These are phyloP conservation scores for Oncorhynchus mykiss DNA, from an alignment of 2,113 vertebrate species.

Conservation along the genomic window DNA sequence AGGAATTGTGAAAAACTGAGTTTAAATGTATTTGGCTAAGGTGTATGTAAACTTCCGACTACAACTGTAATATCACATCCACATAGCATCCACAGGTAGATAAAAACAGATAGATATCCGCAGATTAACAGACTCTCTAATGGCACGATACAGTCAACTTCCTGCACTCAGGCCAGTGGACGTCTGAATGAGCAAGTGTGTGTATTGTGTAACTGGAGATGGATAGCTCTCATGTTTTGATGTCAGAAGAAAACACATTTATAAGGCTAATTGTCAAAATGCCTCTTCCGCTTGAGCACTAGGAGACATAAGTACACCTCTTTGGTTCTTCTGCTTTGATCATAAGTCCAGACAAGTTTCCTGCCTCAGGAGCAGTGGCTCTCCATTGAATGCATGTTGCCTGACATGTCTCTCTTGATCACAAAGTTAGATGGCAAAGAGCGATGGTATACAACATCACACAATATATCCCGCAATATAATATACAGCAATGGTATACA, in stretches of 20 bases:
- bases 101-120: slow-evolving; percentile 35
- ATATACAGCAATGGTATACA: too few relatives aligned
- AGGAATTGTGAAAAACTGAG: too few relatives aligned
- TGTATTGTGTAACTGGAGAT: slow-evolving; percentile 55
- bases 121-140: slow-evolving; percentile 6
- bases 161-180: slow-evolving; percentile 1
- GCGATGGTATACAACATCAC: not conserved
- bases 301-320: slow-evolving; percentile 71
- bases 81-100: too few relatives aligned
- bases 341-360: slow-evolving; percentile 67
- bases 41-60: too few relatives aligned
- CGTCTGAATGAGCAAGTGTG: not conserved
- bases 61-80: too few relatives aligned
- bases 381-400: slow-evolving; percentile 76
- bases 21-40: too few relatives aligned
- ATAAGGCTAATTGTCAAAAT: slow-evolving; percentile 71
- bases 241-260: slow-evolving; percentile 60
- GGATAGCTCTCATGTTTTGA: slow-evolving; percentile 61
- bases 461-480: too few relatives aligned
- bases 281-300: slow-evolving; percentile 57
- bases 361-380: slow-evolving; percentile 59
- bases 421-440: slow-evolving; percentile 76
- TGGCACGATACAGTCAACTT: not conserved
- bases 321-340: slow-evolving; percentile 68
- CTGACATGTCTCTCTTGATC: slow-evolving; percentile 78